Evolutionary conservation across 2,113 vertebrate genomes (phyloP).

Genomic region (Podarcis muralis): DNA sequence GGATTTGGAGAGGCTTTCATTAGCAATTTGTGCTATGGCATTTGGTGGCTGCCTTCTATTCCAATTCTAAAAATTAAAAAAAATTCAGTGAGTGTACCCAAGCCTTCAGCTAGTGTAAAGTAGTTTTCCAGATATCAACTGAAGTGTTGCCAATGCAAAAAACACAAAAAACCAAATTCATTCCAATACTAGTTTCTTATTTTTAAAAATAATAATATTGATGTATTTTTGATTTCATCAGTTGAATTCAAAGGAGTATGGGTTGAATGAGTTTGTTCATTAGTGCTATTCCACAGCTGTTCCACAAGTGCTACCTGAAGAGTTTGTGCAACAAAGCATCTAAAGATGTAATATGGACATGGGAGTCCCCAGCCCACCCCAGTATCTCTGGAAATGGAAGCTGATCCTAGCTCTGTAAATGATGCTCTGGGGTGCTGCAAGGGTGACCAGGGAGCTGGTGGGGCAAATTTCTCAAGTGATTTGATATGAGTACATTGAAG

Average conservation of each 20-base stretch:
- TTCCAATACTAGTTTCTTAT: too few species aligned
- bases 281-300: background rate
- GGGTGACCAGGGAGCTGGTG: too few species aligned
- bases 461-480: too few species aligned
- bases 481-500: too few species aligned
- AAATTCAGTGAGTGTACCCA: background rate
- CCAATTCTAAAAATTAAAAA: background rate
- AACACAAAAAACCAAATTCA: background rate
- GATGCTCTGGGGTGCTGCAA: too few species aligned
- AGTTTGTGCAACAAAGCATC: background rate
- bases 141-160: background rate
- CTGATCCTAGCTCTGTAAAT: too few species aligned
- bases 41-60: background rate
- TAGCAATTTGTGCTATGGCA: background rate
- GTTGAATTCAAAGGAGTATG: background rate
- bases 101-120: background rate
- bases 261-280: too few species aligned
- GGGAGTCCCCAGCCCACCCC: too few species aligned
- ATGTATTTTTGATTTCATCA: background rate
- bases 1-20: background rate
- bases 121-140: background rate
- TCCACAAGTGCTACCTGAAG: background rate
- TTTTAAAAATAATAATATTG: too few species aligned
- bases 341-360: background rate
- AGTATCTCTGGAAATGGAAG: too few species aligned